Evolutionary conservation across 2,113 vertebrate genomes (phyloP).

Genomic region (Euleptes europaea): DNA sequence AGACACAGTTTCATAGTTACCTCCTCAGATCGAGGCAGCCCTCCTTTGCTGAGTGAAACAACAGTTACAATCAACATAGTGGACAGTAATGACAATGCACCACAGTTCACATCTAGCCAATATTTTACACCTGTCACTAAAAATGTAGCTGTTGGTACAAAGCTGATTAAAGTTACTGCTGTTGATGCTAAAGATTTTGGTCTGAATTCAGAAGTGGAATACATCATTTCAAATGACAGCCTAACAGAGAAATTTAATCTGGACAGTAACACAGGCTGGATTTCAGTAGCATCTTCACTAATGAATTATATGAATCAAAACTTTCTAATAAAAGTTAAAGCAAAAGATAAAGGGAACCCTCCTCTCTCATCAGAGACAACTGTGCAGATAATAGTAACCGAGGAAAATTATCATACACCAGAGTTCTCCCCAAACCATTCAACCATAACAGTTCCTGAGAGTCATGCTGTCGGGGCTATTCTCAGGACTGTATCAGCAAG

Average conservation of each 20-base stretch:
- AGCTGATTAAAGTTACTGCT: constrained; percentile 85
- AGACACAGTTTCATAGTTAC: constrained; percentile 96
- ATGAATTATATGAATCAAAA: constrained; percentile 83
- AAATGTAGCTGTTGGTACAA: constrained; percentile 89
- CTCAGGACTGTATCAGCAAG: constrained; percentile 88
- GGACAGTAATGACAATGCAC: constrained; percentile 94
- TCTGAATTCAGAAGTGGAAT: constrained; percentile 92
- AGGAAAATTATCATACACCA: constrained; percentile 94
- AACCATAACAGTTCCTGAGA: constrained; percentile 85
- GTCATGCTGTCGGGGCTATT: constrained; percentile 81
- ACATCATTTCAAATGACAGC: constrained; percentile 82
- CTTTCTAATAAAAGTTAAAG: constrained; percentile 84
- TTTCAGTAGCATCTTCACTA: constrained; percentile 89
- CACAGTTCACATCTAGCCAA: constrained; percentile 77
- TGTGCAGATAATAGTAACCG: constrained; percentile 88
- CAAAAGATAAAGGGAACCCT: constrained; percentile 91
- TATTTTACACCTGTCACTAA: constrained; percentile 96
- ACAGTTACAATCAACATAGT: constrained; percentile 92
- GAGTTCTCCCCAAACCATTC: constrained; percentile 94
- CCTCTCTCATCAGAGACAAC: constrained; percentile 81
- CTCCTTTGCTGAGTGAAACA: constrained; percentile 90
- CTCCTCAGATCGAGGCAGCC: constrained; percentile 88
- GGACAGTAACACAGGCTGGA: constrained; percentile 88
- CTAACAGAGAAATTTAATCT: constrained; percentile 83
- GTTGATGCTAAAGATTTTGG: constrained; percentile 93